Percentiles rank a stretch among this genome's conserved stretches.
phyloP scores from a whole-genome alignment of 2,797 vertebrate genomes.

The Loriculus beryllinus region DNA sequence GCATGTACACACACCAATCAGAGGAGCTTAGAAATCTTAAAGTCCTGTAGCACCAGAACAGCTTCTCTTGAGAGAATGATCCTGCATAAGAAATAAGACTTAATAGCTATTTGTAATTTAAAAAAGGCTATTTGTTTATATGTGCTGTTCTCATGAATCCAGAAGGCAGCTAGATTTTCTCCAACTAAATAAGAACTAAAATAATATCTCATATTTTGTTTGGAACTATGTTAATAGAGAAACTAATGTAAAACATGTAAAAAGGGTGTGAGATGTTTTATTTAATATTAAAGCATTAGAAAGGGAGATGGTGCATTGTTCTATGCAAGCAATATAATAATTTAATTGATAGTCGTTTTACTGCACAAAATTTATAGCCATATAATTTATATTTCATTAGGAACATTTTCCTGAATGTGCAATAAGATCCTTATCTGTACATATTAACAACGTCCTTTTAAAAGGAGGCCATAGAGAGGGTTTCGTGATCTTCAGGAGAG shows the following conservation, averaged over 20 bases:
- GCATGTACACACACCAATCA: not conserved
- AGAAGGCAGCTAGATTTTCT: not conserved
- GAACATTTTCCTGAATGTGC: constrained; percentile 4
- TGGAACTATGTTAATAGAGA: not conserved
- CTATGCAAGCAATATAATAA: not conserved
- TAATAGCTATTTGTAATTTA: constrained; percentile 36
- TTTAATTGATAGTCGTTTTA: not conserved
- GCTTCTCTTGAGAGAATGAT: not conserved
- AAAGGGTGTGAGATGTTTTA: not conserved
- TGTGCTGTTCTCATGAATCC: not conserved
- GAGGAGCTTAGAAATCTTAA: not conserved
- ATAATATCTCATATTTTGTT: not conserved
- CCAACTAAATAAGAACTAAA: not conserved
- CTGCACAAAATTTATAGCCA: not conserved
- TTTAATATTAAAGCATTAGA: not conserved
- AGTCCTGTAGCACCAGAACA: not conserved
- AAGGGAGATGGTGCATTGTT: not conserved
- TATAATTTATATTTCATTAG: not conserved
- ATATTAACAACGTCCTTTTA: not conserved
- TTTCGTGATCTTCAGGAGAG: not conserved
- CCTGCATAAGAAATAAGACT: constrained; percentile 20
- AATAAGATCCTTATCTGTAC: not conserved
- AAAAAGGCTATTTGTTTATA: constrained; percentile 29
- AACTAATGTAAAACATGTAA: not conserved
- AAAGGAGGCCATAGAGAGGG: not conserved